phyloP scores from a whole-genome alignment of 2,888 invertebrate species.

The Drosophila prostipennis region DNA sequence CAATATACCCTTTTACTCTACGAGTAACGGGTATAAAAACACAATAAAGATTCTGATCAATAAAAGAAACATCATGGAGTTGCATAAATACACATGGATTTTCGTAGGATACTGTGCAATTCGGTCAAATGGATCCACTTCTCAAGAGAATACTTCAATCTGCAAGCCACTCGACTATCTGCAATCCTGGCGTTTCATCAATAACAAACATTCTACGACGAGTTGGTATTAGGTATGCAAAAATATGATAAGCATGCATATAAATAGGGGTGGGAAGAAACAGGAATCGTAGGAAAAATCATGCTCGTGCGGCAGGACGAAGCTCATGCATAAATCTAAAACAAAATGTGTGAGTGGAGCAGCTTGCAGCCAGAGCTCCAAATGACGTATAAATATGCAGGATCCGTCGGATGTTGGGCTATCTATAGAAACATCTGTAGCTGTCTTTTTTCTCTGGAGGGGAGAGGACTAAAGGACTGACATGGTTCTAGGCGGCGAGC shows the following conservation, averaged over 20 bases:
- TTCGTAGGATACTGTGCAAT: background rate
- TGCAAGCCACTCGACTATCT: constrained; percentile 18
- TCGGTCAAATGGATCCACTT: constrained; percentile 7
- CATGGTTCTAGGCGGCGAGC: constrained; percentile 32
- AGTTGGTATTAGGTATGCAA: constrained; percentile 55
- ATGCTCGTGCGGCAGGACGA: background rate
- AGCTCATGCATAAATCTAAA: constrained; percentile 64
- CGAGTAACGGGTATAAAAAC: too few relatives aligned
- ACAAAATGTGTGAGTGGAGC: constrained; percentile 23
- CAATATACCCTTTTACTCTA: too few relatives aligned
- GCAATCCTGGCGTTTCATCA: constrained; percentile 58
- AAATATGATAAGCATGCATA: constrained; percentile 62
- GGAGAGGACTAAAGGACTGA: background rate
- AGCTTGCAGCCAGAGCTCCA: constrained; percentile 31
- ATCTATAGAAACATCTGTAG: constrained; percentile 46
- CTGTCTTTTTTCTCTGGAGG: background rate
- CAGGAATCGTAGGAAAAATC: constrained; percentile 27
- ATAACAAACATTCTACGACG: constrained; percentile 21
- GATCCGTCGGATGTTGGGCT: constrained; percentile 46
- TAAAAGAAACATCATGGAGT: background rate
- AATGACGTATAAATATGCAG: constrained; percentile 60
- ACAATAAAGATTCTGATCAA: constrained; percentile 4
- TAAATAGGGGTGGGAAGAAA: constrained; percentile 27
- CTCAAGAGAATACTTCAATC: constrained; percentile 3
- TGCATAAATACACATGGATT: constrained; percentile 15